These are phyloP conservation scores for Diacarnus erythraeanus DNA, from an alignment of 37 sponge, comb jelly and placozoan species.

Conservation along the genomic window DNA sequence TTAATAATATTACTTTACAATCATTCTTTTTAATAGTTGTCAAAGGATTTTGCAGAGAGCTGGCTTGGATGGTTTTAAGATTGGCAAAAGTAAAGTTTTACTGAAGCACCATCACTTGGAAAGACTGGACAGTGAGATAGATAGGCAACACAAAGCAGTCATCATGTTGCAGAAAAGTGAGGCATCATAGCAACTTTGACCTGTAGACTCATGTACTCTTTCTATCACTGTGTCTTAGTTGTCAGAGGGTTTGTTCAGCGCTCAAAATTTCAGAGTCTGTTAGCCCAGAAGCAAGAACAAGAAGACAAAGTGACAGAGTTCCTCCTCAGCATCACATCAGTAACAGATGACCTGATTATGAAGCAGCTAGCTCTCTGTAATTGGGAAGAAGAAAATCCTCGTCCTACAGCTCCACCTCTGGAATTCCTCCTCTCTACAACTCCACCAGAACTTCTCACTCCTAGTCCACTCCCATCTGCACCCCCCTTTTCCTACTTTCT, in stretches of 20 bases:
- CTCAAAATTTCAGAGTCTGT: conserved; percentile 34
- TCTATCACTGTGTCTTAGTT: conserved; percentile 28
- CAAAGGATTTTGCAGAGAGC: conserved; percentile 47
- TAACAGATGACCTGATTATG: conserved; percentile 6
- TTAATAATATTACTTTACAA: too few species aligned
- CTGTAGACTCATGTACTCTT: not conserved
- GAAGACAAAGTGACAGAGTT: conserved; percentile 38
- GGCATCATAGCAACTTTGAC: not conserved
- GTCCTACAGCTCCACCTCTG: conserved; percentile 6
- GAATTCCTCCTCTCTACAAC: not conserved
- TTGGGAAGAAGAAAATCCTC: conserved; percentile 29
- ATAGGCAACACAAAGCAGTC: conserved; percentile 58
- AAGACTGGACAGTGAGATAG: conserved; percentile 42
- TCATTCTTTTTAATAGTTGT: conserved; percentile 8
- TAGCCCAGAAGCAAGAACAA: conserved; percentile 46
- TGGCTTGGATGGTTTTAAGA: conserved; percentile 44
- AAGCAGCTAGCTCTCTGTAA: conserved; percentile 31
- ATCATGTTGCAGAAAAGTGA: not conserved
- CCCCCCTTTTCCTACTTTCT: not conserved
- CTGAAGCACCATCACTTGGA: conserved; percentile 79
- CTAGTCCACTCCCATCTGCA: not conserved
- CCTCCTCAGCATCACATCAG: conserved; percentile 9
- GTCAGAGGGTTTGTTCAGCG: conserved; percentile 70
- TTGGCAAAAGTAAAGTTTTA: conserved; percentile 79
- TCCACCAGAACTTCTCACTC: not conserved